Conservation (phyloP, 2,797 vertebrate species). For the Tachyglossus aculeatus region DNA sequence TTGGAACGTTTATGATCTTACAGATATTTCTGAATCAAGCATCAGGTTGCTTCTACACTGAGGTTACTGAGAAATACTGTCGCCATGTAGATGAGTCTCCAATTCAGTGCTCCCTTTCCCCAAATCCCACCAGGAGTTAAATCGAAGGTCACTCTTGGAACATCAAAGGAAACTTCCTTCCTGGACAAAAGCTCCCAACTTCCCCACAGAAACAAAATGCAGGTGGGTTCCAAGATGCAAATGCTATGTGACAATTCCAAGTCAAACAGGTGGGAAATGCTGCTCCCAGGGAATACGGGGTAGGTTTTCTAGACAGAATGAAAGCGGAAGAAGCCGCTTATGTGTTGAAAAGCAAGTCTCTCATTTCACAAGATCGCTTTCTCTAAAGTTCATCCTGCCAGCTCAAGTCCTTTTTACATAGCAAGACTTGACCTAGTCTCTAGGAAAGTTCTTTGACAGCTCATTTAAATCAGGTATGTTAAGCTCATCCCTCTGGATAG, state of each 20-base stretch:
- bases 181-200: constrained; percentile 63
- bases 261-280: constrained; percentile 67
- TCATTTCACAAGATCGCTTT: too few species aligned
- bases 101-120: constrained; percentile 38
- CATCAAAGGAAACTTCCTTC: constrained; percentile 68
- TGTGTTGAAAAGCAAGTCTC: too few species aligned
- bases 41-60: constrained; percentile 38
- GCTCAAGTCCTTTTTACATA: too few species aligned
- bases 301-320: constrained; percentile 59
- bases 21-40: constrained; percentile 26
- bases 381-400: too few species aligned
- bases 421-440: too few species aligned
- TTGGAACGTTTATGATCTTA: constrained; percentile 30
- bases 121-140: constrained; percentile 54
- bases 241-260: constrained; percentile 71
- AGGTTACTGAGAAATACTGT: constrained; percentile 44
- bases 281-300: constrained; percentile 61
- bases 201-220: constrained; percentile 61
- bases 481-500: too few species aligned
- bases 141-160: constrained; percentile 54
- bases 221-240: constrained; percentile 66
- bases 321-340: constrained; percentile 57
- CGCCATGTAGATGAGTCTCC: constrained; percentile 49
- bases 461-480: too few species aligned
- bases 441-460: too few species aligned